Evolutionary conservation across 2,113 vertebrate species (phyloP), one percentile per base, ranked within the genome.

Genomic region (Percina caprodes): DNA sequence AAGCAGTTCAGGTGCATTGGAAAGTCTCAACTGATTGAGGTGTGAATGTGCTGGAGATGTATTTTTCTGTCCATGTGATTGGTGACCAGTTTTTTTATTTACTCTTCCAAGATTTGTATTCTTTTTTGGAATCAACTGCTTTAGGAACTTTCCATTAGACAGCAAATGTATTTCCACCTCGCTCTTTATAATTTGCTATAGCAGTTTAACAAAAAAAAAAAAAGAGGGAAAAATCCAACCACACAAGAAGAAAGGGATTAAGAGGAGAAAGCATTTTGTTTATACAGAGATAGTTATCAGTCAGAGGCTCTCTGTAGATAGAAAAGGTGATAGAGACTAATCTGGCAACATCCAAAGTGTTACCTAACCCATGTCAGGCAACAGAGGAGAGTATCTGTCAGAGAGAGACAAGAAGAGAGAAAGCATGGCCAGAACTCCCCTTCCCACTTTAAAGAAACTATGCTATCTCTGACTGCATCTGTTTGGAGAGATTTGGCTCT

Each of bases 391-490:
- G 65, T 62, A 83, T 82, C 56, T 80, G 86, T 89, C 85, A 82
- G 63, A 54, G 56, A 69, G 66, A 86, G 86, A 74, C 78, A 85
- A 74, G 66, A 83, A 83, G 74, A 73, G 16, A 24, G 69, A 74
- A 61, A 72, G 67, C 77, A 76, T 78, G 16, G 56, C 42, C 39
- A 80, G 52, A 58, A 82, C 54, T 86, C 76, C 67, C 68, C 65
- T 55, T 86, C 60, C 51, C 65, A 77, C 74, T 90, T 74, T 63
- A 74, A 71, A 86, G 60, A 85, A 80, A 82, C 68, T 63, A 56
- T 79, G 82, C 82, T 90, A 91, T 93, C 86, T 91, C 65, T 84
- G 67, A 73, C 71, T 81, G 67, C 60, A 91, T 93, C 84, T 88
- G 80, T 89, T 85, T 90, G 55, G 66, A 83, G 55, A 82, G 52